Evolutionary conservation across 1,140 invertebrate species (phyloP), one percentile per base, ranked within the genome.

Genomic region (Homalodisca vitripennis): DNA sequence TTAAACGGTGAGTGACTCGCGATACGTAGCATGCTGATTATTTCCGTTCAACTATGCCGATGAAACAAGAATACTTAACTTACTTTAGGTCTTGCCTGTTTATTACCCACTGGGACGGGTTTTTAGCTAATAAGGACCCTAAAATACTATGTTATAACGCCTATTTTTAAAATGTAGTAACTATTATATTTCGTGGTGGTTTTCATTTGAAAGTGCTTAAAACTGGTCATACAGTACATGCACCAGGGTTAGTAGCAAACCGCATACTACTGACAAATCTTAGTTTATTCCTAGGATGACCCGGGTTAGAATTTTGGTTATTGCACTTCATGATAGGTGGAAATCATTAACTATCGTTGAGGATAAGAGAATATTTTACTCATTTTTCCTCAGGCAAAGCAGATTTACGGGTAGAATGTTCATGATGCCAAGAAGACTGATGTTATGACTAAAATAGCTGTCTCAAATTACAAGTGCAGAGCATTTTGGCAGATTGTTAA

Each of bases 401-500:
- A 27, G 31, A 1, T 22, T 17, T 62, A 62, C 22, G 17, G 31
- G 17, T 31, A 62, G n/a, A 26, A 62, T 24, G 31, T 62, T 12
- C 3, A 26, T 27, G n/a, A 22, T 62, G 22, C 3, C n/a, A 62
- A 62, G 27, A 62, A 62, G 22, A 29, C n/a, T 31, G 31, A 17
- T 26, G 14, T 24, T 29, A 62, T 26, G 17, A 20, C 27, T 26
- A 27, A 17, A 27, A 62, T 26, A 24, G 17, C 20, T 24, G n/a
- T 26, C 31, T 32, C 3, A 22, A 31, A 29, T 29, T 2, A 63
- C 34, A 6, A 41, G 17, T 41, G 34, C 34, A 41, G 17, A 41
- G 60, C 57, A 22, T n/a, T 26, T 31, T 63, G 60, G 60, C 3
- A 29, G 24, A 12, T 63, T 6, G 10, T 63, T 1, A 63, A 63